phyloP scores from a whole-genome alignment of 2,113 vertebrate genomes.

The Cercopithecus mona region DNA sequence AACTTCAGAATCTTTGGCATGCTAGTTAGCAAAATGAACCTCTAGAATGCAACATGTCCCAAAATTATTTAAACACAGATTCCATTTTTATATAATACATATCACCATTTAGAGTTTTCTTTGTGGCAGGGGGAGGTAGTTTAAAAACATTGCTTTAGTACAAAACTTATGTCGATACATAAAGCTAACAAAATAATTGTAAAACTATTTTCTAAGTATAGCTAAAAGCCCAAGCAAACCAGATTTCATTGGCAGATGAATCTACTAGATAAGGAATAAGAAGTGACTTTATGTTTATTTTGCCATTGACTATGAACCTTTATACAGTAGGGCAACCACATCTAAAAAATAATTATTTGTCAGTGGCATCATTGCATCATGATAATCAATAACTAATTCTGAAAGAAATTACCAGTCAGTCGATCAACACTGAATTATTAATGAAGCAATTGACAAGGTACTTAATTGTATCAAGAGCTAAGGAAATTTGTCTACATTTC shows the following conservation, averaged over 20 bases:
- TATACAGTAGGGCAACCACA: not conserved
- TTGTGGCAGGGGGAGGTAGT: fast-evolving
- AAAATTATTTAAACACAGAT: not conserved
- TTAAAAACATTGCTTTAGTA: not conserved
- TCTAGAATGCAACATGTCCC: not conserved
- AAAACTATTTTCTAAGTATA: not conserved
- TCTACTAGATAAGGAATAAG: not conserved
- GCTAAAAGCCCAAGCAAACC: not conserved
- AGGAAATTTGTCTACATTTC: not conserved
- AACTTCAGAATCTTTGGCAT: not conserved
- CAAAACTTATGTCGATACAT: not conserved
- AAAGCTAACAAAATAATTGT: not conserved
- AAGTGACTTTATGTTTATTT: not conserved
- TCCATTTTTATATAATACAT: not conserved
- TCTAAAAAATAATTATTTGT: not conserved
- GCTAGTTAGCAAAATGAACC: not conserved
- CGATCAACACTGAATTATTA: slow-evolving; percentile 23
- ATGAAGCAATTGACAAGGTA: not conserved
- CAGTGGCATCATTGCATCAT: not conserved
- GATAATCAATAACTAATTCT: slow-evolving; percentile 28
- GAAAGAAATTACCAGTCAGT: not conserved
- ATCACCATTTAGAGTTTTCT: not conserved
- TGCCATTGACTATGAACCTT: not conserved
- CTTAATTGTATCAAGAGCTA: slow-evolving; percentile 1
- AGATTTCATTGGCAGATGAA: not conserved